A percentile compares a stretch with the other conserved stretches of the same genome.
These are phyloP conservation scores for Periplaneta americana DNA, from an alignment of 1,140 invertebrate species.

Conservation along the genomic window DNA sequence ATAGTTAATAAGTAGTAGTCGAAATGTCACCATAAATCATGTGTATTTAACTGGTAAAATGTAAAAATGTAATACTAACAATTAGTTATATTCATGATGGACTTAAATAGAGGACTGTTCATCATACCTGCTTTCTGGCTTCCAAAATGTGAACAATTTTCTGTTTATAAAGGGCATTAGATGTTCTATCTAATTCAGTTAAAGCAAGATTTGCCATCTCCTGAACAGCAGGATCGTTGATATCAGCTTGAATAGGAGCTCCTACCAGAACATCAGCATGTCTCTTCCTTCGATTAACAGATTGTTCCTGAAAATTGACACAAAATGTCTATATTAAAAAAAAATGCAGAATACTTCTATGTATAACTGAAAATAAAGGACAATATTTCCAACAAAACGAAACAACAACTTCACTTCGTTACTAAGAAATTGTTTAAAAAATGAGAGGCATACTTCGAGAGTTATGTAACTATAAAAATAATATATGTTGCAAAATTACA, in stretches of 20 bases:
- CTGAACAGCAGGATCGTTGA: slow-evolving; percentile 5
- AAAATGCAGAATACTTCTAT: neutral
- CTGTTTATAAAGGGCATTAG: slow-evolving; percentile 25
- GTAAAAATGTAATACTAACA: too few species aligned
- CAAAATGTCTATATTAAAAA: neutral
- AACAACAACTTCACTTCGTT: neutral
- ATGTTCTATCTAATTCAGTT: slow-evolving; percentile 19
- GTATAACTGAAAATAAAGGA: neutral
- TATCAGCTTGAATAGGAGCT: neutral
- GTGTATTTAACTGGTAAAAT: too few species aligned
- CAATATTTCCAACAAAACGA: neutral
- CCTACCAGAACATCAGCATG: neutral
- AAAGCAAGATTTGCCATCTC: slow-evolving; percentile 12
- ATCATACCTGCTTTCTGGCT: slow-evolving; percentile 6
- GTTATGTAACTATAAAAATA: too few species aligned
- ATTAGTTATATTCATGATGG: too few species aligned
- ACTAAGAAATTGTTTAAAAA: too few species aligned
- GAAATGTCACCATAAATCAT: too few species aligned
- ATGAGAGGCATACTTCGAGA: too few species aligned
- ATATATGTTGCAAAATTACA: too few species aligned
- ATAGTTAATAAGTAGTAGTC: too few species aligned
- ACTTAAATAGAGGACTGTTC: too few species aligned
- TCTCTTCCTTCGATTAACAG: neutral
- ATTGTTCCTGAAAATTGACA: neutral
- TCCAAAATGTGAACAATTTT: slow-evolving; percentile 7